These are phyloP conservation scores for Ceryle rudis DNA, from an alignment of 2,797 vertebrate species.

Conservation along the genomic window DNA sequence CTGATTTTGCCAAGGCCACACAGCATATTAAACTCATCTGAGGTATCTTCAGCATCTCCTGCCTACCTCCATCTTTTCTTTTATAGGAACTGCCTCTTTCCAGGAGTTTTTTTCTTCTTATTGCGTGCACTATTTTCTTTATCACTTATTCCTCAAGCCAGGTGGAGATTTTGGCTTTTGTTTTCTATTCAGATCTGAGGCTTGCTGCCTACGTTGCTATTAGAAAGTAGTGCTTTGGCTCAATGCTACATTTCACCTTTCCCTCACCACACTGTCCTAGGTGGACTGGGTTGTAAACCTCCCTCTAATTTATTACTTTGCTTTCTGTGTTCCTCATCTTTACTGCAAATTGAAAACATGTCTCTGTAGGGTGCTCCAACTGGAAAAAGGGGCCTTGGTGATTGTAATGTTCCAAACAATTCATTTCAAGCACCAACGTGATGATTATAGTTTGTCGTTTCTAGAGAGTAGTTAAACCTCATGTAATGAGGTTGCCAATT, in stretches of 20 bases:
- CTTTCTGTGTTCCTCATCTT: constrained; percentile 65
- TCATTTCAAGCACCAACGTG: constrained; percentile 70
- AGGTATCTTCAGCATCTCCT: neutral
- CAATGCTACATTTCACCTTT: neutral
- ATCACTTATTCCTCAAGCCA: neutral
- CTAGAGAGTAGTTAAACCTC: constrained; percentile 73
- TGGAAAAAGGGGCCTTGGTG: constrained; percentile 59
- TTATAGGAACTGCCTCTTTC: neutral
- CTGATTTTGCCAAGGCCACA: neutral
- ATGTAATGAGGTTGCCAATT: constrained; percentile 73
- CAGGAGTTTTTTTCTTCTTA: neutral
- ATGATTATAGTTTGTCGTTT: constrained; percentile 70
- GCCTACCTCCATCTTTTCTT: neutral
- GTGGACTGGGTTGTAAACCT: constrained; percentile 47
- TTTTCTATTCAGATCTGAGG: neutral
- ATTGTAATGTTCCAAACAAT: constrained; percentile 71
- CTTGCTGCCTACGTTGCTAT: neutral
- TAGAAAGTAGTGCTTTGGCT: neutral
- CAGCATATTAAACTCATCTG: neutral
- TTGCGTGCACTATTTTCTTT: neutral
- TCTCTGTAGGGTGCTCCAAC: constrained; percentile 66
- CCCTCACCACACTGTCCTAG: neutral
- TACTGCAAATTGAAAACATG: constrained; percentile 74
- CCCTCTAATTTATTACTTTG: constrained; percentile 55
- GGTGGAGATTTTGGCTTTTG: neutral